Evolutionary conservation across 2,113 vertebrate species (phyloP).

Genomic region (Vimba vimba): DNA sequence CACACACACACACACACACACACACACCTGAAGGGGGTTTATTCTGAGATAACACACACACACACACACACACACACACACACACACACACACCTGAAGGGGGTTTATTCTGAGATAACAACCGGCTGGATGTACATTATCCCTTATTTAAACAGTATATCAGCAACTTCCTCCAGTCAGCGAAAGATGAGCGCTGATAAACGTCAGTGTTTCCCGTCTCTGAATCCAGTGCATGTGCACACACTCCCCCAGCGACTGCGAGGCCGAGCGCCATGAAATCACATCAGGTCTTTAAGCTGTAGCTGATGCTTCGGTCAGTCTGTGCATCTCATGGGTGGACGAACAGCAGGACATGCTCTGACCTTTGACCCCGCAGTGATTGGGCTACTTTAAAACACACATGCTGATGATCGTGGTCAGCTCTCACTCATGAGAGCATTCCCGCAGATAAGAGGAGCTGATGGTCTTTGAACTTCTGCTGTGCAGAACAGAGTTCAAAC

Average conservation of each 20-base stretch:
- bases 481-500: conserved; percentile 24
- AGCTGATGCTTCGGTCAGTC: not conserved
- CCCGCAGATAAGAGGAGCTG: conserved; percentile 26
- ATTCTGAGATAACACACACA: too few species aligned
- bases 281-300: not conserved
- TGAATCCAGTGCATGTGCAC: not conserved
- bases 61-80: too few species aligned
- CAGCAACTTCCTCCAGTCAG: not conserved
- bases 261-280: not conserved
- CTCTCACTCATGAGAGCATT: conserved; percentile 1
- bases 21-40: too few species aligned
- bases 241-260: not conserved
- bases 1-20: too few species aligned
- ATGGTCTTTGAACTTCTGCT: conserved; percentile 42
- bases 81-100: too few species aligned
- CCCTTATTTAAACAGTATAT: not conserved
- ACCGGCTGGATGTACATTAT: too few species aligned
- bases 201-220: not conserved
- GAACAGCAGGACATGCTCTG: not conserved
- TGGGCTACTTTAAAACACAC: not conserved
- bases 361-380: conserved; percentile 30
- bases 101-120: too few species aligned
- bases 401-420: not conserved
- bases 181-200: not conserved
- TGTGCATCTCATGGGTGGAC: not conserved